phyloP scores from a whole-genome alignment of 2,888 invertebrate species.

The Loripinus fragilis region DNA sequence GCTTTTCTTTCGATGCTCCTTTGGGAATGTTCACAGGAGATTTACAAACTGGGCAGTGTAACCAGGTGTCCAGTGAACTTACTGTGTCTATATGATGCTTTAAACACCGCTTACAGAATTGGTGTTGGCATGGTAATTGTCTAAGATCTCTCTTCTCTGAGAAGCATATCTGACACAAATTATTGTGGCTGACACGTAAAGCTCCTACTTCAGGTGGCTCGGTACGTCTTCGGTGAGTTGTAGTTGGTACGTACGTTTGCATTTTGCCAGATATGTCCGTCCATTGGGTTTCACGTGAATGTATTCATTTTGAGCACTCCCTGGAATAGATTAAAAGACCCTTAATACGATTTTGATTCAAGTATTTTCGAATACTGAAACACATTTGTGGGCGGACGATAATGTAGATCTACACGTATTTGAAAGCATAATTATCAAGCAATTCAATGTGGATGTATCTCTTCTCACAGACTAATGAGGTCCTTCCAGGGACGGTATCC shows the following conservation, averaged over 20 bases:
- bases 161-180: conserved; percentile 10
- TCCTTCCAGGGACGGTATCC: too few relatives aligned
- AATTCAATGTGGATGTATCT: too few relatives aligned
- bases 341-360: too few relatives aligned
- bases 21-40: background rate
- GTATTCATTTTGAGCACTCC: too few relatives aligned
- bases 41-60: background rate
- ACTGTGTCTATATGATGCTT: background rate
- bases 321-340: too few relatives aligned
- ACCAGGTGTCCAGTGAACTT: background rate
- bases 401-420: too few relatives aligned
- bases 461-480: too few relatives aligned
- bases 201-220: background rate
- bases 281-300: too few relatives aligned
- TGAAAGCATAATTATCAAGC: too few relatives aligned
- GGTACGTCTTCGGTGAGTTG: background rate
- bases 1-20: conserved; percentile 1
- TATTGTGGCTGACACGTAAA: background rate
- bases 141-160: background rate
- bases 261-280: background rate
- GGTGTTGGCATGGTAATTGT: conserved; percentile 15
- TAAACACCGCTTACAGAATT: conserved; percentile 15
- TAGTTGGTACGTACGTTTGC: background rate
- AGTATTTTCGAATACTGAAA: too few relatives aligned
- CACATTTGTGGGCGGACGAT: too few relatives aligned